Conservation (phyloP, 2,113 vertebrate genomes). For the Apteryx mantelli region DNA sequence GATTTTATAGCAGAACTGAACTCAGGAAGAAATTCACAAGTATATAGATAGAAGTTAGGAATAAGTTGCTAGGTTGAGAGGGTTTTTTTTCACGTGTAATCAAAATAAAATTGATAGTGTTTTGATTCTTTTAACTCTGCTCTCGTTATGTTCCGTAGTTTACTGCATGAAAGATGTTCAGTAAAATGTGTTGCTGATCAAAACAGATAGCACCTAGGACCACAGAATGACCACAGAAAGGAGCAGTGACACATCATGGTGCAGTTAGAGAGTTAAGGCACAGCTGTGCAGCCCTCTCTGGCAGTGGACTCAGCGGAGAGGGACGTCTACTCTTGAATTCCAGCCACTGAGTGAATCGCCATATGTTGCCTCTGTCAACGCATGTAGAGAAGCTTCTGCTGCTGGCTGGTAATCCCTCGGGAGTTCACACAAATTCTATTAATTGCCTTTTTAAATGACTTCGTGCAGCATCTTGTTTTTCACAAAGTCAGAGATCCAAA, state of each 20-base stretch:
- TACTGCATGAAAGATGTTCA: background rate
- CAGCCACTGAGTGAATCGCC: background rate
- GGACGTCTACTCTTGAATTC: constrained; percentile 17
- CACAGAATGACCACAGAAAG: too few species aligned
- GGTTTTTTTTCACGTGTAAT: background rate
- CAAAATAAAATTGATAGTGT: background rate
- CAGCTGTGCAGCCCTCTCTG: background rate
- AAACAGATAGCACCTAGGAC: accelerated
- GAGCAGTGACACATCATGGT: background rate
- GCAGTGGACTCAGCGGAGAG: background rate
- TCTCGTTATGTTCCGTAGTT: background rate
- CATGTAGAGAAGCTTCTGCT: constrained; percentile 35
- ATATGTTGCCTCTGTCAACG: constrained; percentile 42
- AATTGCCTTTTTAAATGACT: constrained; percentile 18
- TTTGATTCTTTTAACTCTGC: background rate
- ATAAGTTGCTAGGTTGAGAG: background rate
- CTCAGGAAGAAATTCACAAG: background rate
- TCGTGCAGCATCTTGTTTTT: background rate
- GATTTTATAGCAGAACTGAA: background rate
- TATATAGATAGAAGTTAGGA: background rate
- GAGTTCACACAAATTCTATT: constrained; percentile 28
- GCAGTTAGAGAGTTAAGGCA: background rate
- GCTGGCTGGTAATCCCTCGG: constrained; percentile 7
- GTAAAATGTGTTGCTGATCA: background rate
- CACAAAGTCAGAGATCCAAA: background rate